Percentiles rank a stretch among this genome's conserved stretches.
Evolutionary conservation across 2,888 invertebrate genomes (phyloP).

Genomic region (Agriopis marginaria): DNA sequence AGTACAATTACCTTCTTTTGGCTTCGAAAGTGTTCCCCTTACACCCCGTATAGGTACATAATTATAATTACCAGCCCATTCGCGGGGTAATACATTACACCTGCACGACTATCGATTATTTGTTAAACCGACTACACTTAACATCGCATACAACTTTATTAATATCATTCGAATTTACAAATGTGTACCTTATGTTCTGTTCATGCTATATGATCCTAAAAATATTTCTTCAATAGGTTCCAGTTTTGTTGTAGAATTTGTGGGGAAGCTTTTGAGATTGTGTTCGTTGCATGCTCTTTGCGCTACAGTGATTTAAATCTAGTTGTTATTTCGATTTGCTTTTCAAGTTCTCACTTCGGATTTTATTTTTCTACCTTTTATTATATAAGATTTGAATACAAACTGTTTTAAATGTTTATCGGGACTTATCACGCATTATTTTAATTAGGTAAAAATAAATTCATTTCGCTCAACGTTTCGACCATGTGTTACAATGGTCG

Average conservation of each 20-base stretch:
- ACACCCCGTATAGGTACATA: no score
- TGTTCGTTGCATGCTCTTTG: constrained; percentile 33
- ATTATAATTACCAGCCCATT: not conserved
- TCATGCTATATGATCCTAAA: not conserved
- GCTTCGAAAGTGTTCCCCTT: no score
- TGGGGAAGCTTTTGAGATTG: constrained; percentile 36
- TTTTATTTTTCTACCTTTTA: not conserved
- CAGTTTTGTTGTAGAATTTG: constrained; percentile 18
- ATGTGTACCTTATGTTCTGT: constrained; percentile 2
- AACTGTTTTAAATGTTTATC: no score
- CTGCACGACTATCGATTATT: constrained; percentile 26
- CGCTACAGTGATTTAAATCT: constrained; percentile 41
- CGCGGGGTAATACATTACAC: constrained; percentile 25
- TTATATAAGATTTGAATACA: no score
- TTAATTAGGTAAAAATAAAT: no score
- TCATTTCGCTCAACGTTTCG: no score
- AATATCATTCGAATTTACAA: not conserved
- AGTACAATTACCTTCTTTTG: no score
- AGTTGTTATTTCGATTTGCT: constrained; percentile 36
- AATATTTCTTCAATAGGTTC: not conserved
- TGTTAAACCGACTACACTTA: constrained; percentile 19
- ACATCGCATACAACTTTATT: constrained; percentile 17
- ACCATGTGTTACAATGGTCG: no score
- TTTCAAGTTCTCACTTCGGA: constrained; percentile 26
- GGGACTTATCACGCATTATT: no score